These are phyloP conservation scores for Baryphthengus martii DNA, from an alignment of 2,113 vertebrate genomes.

Conservation along the genomic window DNA sequence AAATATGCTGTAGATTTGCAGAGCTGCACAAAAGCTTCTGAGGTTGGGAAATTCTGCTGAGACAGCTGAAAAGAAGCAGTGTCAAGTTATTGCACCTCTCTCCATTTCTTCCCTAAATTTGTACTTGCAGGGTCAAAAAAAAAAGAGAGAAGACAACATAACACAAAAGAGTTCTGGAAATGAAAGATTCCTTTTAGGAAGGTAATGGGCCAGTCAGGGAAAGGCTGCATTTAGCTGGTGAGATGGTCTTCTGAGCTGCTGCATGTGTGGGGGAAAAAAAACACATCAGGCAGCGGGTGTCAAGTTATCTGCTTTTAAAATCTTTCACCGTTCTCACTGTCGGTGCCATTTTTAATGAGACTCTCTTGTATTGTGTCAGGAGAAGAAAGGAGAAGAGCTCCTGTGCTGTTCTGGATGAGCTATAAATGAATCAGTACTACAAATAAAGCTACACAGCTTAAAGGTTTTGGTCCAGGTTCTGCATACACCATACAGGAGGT, in stretches of 20 bases:
- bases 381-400: not conserved
- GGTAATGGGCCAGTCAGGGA: not conserved
- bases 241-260: not conserved
- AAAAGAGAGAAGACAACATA: too few relatives aligned
- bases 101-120: not conserved
- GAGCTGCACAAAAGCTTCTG: not conserved
- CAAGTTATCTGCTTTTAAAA: not conserved
- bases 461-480: not conserved
- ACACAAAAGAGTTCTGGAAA: not conserved
- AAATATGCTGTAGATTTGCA: not conserved
- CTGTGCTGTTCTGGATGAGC: not conserved
- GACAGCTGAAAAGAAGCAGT: not conserved
- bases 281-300: not conserved
- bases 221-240: not conserved
- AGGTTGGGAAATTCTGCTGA: not conserved
- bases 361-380: not conserved
- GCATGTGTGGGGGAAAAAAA: not conserved
- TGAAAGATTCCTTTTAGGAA: not conserved
- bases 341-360: not conserved
- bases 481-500: rapidly evolving
- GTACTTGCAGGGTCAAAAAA: not conserved
- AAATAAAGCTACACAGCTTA: not conserved
- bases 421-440: not conserved
- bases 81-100: not conserved
- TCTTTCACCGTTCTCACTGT: not conserved